These are phyloP conservation scores for Rhopilema esculentum DNA, from an alignment of 30 jellyfish, hydroid and myxozoan genomes.

Conservation along the genomic window DNA sequence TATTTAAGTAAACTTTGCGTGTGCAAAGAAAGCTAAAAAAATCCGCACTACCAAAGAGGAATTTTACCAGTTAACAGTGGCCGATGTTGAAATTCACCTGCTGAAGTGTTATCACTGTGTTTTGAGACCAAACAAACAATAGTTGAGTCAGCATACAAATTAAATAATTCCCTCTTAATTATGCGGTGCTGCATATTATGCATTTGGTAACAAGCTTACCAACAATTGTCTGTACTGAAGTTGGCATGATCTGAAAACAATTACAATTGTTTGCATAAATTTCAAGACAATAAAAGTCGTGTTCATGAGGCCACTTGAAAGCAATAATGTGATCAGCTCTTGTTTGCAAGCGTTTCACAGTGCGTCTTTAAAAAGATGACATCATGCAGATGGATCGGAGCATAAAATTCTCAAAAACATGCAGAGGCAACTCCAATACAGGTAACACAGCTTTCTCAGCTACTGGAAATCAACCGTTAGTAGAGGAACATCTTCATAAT, in stretches of 20 bases:
- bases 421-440: not conserved
- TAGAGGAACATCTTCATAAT: slow-evolving; percentile 7
- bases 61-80: not conserved
- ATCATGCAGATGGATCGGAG: not conserved
- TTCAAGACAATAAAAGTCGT: not conserved
- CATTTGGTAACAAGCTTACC: not conserved
- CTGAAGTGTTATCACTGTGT: not conserved
- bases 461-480: not conserved
- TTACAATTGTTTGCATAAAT: not conserved
- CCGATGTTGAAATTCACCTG: not conserved
- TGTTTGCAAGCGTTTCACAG: slow-evolving; percentile 9
- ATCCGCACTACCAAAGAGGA: no score
- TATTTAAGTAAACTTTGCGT: not conserved
- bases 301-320: slow-evolving; percentile 20
- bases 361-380: slow-evolving; percentile 3
- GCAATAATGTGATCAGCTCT: slow-evolving; percentile 3
- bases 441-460: not conserved
- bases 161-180: not conserved
- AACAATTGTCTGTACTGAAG: not conserved
- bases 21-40: not conserved
- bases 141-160: slow-evolving; percentile 2
- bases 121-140: not conserved
- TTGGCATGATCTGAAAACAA: slow-evolving; percentile 3
- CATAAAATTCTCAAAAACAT: not conserved
- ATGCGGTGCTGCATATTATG: slow-evolving; percentile 10